phyloP scores from a whole-genome alignment of 2,888 invertebrate species.

The Hemithea aestivaria region DNA sequence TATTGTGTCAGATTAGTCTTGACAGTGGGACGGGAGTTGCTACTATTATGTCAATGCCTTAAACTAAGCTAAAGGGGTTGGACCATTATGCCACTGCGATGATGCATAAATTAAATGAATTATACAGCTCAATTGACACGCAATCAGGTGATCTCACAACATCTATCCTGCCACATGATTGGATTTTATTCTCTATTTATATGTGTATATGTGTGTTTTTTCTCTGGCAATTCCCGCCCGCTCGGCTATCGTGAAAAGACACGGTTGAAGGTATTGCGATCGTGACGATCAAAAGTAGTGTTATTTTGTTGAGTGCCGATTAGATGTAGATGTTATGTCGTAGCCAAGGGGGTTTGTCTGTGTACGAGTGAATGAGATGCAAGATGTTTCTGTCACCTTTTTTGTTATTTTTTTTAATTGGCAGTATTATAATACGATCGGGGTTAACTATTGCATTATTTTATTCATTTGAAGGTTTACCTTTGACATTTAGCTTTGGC shows the following conservation, averaged over 20 bases:
- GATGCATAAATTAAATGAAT: no score
- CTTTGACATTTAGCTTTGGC: no score
- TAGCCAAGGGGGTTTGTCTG: slow-evolving; percentile 78
- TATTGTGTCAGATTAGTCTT: no score
- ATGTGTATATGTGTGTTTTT: slow-evolving; percentile 83
- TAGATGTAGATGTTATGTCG: slow-evolving; percentile 75
- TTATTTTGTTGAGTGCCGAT: slow-evolving; percentile 62
- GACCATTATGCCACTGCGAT: no score
- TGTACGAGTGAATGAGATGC: slow-evolving; percentile 54
- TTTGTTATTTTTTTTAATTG: no score
- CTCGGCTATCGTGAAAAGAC: slow-evolving; percentile 81
- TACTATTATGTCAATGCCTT: no score
- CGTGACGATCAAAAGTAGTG: slow-evolving; percentile 50
- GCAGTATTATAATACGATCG: no score
- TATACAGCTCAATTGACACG: no score
- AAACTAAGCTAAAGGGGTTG: no score
- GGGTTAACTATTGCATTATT: not conserved
- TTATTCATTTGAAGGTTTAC: not conserved
- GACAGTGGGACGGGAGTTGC: no score
- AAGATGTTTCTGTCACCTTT: slow-evolving; percentile 51
- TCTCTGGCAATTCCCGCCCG: slow-evolving; percentile 84
- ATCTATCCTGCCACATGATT: no score
- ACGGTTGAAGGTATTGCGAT: slow-evolving; percentile 72
- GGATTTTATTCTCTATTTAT: slow-evolving; percentile 80
- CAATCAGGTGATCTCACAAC: no score